These are phyloP conservation scores for Tridacna crocea DNA, from an alignment of 2,888 invertebrate species.

Conservation along the genomic window DNA sequence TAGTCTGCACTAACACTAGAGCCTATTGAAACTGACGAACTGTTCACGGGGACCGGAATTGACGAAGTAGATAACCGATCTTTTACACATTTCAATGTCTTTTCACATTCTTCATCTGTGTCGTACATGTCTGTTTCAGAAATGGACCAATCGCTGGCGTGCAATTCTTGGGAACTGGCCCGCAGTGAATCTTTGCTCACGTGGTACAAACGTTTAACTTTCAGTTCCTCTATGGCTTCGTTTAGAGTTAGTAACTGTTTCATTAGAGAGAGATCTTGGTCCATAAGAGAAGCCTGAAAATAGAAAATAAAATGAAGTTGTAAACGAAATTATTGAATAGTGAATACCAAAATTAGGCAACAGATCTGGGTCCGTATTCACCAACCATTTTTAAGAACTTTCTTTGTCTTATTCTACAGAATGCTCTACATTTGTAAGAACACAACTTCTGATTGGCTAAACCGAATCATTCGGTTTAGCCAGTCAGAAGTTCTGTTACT, in stretches of 20 bases:
- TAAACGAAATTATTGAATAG: no score
- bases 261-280: conserved; percentile 81
- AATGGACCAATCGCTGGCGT: conserved; percentile 71
- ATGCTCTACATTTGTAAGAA: no score
- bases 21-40: conserved; percentile 21
- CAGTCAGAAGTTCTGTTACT: no score
- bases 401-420: no score
- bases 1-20: not conserved
- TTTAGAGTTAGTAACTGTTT: conserved; percentile 80
- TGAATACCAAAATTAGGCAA: no score
- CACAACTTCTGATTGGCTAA: no score
- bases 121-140: conserved; percentile 77
- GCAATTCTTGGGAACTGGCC: conserved; percentile 68
- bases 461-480: no score
- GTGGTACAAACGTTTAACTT: conserved; percentile 68
- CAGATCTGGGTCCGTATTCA: no score
- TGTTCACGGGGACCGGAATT: conserved; percentile 47
- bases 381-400: no score
- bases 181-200: conserved; percentile 69
- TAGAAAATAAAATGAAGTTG: conserved; percentile 25
- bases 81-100: conserved; percentile 31
- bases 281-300: conserved; percentile 80
- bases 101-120: conserved; percentile 61
- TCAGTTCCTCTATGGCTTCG: conserved; percentile 81
- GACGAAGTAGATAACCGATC: conserved; percentile 45